Evolutionary conservation across 2,888 invertebrate species (phyloP).

Genomic region (Caenorhabditis becei): DNA sequence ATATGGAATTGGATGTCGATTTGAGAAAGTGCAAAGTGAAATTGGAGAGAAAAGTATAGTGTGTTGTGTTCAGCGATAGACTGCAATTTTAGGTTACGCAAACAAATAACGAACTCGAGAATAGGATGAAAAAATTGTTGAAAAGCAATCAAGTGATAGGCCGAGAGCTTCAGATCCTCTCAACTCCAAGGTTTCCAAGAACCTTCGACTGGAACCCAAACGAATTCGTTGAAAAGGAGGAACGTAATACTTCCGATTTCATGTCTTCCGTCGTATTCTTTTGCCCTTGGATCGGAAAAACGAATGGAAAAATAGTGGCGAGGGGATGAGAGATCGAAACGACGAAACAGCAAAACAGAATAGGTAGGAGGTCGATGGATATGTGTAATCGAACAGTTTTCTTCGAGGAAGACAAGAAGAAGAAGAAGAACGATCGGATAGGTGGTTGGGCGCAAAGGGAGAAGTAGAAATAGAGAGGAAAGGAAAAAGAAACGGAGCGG

Average conservation of each 20-base stretch:
- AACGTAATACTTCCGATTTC: constrained; percentile 17
- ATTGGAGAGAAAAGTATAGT: neutral
- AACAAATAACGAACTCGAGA: constrained; percentile 19
- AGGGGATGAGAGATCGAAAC: neutral
- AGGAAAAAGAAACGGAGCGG: constrained; percentile 4
- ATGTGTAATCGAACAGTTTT: constrained; percentile 35
- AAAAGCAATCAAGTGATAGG: too few relatives aligned
- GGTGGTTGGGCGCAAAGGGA: neutral
- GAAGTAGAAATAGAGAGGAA: constrained; percentile 28
- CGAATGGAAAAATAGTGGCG: neutral
- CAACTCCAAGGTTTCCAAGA: too few relatives aligned
- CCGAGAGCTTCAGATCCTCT: too few relatives aligned
- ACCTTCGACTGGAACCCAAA: constrained; percentile 8
- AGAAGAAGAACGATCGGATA: neutral
- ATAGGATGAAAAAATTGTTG: too few relatives aligned
- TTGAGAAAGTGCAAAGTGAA: neutral
- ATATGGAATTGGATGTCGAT: too few relatives aligned
- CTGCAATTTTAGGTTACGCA: constrained; percentile 40
- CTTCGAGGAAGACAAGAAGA: constrained; percentile 1
- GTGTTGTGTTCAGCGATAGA: neutral
- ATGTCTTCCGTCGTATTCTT: constrained; percentile 27
- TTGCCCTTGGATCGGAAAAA: constrained; percentile 27
- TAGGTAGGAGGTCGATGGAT: constrained; percentile 33
- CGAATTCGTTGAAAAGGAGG: neutral
- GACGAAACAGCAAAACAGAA: constrained; percentile 35